phyloP scores from a whole-genome alignment of 2,888 invertebrate species.

The Dolomedes plantarius region DNA sequence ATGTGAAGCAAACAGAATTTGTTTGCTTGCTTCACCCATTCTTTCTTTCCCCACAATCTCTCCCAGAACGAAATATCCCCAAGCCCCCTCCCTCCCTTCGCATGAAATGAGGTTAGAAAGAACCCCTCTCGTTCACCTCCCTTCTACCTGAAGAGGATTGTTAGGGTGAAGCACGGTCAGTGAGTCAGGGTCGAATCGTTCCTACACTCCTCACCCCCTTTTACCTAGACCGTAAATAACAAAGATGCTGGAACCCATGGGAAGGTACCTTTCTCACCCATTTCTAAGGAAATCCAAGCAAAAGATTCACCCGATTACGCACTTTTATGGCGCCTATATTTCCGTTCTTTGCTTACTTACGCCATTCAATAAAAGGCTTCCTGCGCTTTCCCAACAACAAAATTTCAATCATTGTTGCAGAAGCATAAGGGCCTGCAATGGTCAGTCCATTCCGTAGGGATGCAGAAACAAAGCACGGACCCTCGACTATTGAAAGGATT shows the following conservation, averaged over 20 bases:
- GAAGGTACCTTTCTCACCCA: conserved; percentile 41
- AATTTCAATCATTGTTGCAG: not conserved
- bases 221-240: conserved; percentile 45
- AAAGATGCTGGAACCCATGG: conserved; percentile 18
- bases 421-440: conserved; percentile 18
- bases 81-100: conserved; percentile 5
- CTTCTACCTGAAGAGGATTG: conserved; percentile 26
- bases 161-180: conserved; percentile 53
- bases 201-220: not conserved
- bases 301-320: conserved; percentile 37
- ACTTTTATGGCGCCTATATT: conserved; percentile 28
- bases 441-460: conserved; percentile 28
- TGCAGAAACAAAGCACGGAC: conserved; percentile 28
- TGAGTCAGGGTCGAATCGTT: conserved; percentile 47
- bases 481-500: not conserved
- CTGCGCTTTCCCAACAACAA: not conserved
- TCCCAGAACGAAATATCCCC: conserved; percentile 52
- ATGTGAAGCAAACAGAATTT: conserved; percentile 32
- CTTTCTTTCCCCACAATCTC: conserved; percentile 7
- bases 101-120: conserved; percentile 11
- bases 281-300: conserved; percentile 20
- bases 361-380: not conserved
- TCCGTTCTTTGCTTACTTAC: not conserved
- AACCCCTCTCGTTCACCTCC: not conserved
- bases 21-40: conserved; percentile 44